phyloP scores from a whole-genome alignment of 1,140 invertebrate species.

The Andricus grossulariae region DNA sequence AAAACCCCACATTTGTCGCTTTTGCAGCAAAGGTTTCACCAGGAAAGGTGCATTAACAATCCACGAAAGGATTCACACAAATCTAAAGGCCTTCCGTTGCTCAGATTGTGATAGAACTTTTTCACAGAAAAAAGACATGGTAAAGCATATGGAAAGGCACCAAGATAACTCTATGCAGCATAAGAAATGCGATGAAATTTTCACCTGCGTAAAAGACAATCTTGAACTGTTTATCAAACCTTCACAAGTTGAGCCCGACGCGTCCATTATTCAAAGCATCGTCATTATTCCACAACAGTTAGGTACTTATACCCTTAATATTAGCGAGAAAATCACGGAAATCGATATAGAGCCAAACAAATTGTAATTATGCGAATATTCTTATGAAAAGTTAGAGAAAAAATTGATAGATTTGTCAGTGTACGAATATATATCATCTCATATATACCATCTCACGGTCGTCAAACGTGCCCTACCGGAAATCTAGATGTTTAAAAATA shows the following conservation, averaged over 20 bases:
- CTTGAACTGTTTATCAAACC: constrained; percentile 43
- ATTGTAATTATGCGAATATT: no score
- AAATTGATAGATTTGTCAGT: no score
- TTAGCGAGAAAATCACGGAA: background rate
- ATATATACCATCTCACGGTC: no score
- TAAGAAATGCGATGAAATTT: constrained; percentile 43
- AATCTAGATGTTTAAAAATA: no score
- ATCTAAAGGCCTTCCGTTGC: constrained; percentile 77
- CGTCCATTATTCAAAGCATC: constrained; percentile 43
- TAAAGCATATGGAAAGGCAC: constrained; percentile 70
- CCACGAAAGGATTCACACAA: constrained; percentile 83
- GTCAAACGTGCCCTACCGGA: no score
- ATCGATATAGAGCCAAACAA: no score
- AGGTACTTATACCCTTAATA: constrained; percentile 43
- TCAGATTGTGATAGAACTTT: constrained; percentile 67
- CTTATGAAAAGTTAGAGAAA: no score
- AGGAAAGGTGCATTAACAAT: constrained; percentile 73
- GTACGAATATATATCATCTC: no score
- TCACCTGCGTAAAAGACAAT: constrained; percentile 49
- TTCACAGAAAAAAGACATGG: constrained; percentile 69
- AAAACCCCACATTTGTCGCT: constrained; percentile 74
- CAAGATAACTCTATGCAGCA: constrained; percentile 40
- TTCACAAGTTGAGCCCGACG: constrained; percentile 35
- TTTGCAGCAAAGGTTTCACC: constrained; percentile 75
- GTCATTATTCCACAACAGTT: constrained; percentile 46